These are phyloP conservation scores for Pipistrellus nathusii DNA, from an alignment of 2,797 vertebrate genomes.

Conservation along the genomic window DNA sequence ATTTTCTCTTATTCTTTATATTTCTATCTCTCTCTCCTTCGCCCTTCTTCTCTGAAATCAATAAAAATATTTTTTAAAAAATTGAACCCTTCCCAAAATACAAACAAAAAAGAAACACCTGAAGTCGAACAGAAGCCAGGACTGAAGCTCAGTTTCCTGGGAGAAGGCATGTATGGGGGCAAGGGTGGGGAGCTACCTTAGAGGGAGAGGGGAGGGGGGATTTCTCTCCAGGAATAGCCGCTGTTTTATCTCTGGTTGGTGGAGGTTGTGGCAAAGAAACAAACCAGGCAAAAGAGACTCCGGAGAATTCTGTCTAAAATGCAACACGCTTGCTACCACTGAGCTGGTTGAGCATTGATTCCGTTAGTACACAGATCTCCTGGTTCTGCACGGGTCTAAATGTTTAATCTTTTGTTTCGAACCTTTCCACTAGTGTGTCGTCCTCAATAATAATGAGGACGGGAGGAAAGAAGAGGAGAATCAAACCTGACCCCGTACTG, in stretches of 20 bases:
- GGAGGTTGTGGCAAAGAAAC: neutral
- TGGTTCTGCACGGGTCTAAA: neutral
- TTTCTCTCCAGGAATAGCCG: neutral
- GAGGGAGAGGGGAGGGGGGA: rapidly evolving
- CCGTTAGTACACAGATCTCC: neutral
- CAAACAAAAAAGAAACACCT: neutral
- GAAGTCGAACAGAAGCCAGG: neutral
- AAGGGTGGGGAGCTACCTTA: neutral
- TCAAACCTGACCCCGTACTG: neutral
- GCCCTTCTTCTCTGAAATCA: no score
- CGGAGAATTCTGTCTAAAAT: neutral
- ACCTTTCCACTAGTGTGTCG: neutral
- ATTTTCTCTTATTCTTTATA: no score
- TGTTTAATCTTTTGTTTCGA: neutral
- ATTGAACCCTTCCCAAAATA: no score
- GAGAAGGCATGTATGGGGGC: neutral
- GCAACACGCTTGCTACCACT: neutral
- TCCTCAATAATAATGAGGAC: neutral
- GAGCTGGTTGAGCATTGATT: neutral
- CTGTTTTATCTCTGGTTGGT: neutral
- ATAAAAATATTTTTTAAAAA: no score
- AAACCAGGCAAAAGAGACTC: neutral
- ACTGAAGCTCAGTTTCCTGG: neutral
- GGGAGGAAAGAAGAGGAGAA: neutral
- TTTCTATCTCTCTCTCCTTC: no score